These are phyloP conservation scores for Willowsia nigromaculata DNA, from an alignment of 2,888 invertebrate species.

Conservation along the genomic window DNA sequence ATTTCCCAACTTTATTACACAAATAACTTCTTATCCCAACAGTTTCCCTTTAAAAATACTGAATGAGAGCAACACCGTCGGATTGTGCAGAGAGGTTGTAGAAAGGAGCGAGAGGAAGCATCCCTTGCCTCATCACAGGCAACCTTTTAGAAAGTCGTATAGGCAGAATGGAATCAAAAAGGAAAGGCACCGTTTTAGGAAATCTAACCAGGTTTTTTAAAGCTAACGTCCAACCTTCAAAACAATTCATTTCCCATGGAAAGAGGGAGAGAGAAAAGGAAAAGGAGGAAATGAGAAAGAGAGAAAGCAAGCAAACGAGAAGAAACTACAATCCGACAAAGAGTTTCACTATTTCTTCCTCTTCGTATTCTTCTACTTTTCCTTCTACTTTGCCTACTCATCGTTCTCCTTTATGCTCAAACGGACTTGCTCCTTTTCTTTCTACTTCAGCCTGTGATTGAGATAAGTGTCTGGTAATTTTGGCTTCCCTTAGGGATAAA, in stretches of 20 bases:
- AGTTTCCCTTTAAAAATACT: conserved; percentile 31
- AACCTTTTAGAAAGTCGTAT: neutral
- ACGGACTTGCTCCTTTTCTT: neutral
- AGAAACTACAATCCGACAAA: conserved; percentile 8
- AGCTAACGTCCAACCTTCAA: conserved; percentile 58
- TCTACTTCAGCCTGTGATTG: conserved; percentile 44
- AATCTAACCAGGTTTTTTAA: conserved; percentile 32
- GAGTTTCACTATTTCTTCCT: conserved; percentile 24
- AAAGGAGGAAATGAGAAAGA: neutral
- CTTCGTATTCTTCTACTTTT: neutral
- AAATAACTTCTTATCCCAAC: conserved; percentile 62
- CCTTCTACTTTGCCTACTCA: neutral
- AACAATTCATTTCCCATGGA: conserved; percentile 45
- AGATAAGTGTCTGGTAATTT: conserved; percentile 62
- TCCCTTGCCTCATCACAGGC: neutral
- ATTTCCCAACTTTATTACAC: conserved; percentile 65
- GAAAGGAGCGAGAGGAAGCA: conserved; percentile 1
- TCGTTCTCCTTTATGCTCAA: neutral
- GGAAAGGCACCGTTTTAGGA: conserved; percentile 4
- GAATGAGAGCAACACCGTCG: neutral
- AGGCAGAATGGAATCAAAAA: neutral
- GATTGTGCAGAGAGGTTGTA: neutral
- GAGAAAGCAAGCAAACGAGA: neutral
- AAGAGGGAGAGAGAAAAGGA: conserved; percentile 1
- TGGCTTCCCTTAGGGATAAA: conserved; percentile 47